Conservation (phyloP, 1,140 invertebrate species). For the Cyrtorhinus lividipennis region DNA sequence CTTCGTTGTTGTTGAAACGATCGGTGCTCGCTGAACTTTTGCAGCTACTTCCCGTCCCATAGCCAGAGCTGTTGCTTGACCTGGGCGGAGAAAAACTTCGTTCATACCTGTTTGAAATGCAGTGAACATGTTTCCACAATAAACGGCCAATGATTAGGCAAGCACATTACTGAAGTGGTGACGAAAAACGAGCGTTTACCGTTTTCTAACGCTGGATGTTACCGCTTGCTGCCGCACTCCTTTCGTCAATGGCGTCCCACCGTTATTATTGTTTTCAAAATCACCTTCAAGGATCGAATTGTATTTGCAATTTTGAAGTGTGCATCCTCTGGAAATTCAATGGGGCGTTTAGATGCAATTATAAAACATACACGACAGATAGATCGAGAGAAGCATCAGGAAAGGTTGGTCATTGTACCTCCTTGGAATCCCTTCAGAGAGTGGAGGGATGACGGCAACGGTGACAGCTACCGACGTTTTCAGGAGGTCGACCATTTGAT, state of each 20-base stretch:
- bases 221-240: slow-evolving; percentile 34
- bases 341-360: too few species aligned
- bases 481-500: slow-evolving; percentile 85
- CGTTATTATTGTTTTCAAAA: slow-evolving; percentile 50
- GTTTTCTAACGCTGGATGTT: slow-evolving; percentile 41
- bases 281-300: slow-evolving; percentile 48
- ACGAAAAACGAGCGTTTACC: too few species aligned
- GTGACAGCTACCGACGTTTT: slow-evolving; percentile 78
- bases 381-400: too few species aligned
- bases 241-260: slow-evolving; percentile 25
- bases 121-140: slow-evolving; percentile 1
- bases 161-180: neutral
- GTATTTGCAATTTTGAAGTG: slow-evolving; percentile 51
- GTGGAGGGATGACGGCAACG: slow-evolving; percentile 66
- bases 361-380: too few species aligned
- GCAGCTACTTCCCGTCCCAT: slow-evolving; percentile 64
- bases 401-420: too few species aligned
- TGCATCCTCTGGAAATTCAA: slow-evolving; percentile 41
- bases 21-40: slow-evolving; percentile 44
- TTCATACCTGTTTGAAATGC: slow-evolving; percentile 36
- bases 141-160: neutral
- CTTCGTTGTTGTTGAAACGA: slow-evolving; percentile 18
- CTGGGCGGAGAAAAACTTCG: slow-evolving; percentile 65
- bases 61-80: slow-evolving; percentile 67
- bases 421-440: slow-evolving; percentile 48